Conservation (phyloP, 2,888 invertebrate species). For the Diarsia mendica region DNA sequence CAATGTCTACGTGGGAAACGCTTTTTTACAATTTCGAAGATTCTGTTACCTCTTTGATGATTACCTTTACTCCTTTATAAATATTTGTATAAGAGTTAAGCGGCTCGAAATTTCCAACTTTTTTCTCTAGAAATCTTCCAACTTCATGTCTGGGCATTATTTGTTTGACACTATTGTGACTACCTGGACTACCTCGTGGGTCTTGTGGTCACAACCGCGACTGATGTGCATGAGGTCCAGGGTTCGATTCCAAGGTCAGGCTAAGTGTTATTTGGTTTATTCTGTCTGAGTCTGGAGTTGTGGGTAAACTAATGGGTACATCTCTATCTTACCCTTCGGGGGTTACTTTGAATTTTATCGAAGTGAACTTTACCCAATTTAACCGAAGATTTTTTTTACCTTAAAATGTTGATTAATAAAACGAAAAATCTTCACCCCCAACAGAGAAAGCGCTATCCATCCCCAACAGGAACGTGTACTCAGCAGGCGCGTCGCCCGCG, state of each 20-base stretch:
- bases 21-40: background rate
- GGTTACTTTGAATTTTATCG: background rate
- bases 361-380: background rate
- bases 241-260: no score
- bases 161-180: no score
- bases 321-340: no score
- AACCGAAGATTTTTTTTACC: background rate
- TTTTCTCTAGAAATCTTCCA: background rate
- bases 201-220: no score
- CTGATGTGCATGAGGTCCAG: no score
- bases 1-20: background rate
- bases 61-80: background rate
- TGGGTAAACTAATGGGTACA: no score
- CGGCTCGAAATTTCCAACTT: no score
- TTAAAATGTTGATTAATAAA: background rate
- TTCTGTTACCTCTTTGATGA: background rate
- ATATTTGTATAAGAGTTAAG: no score
- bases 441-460: constrained; percentile 87
- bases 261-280: no score
- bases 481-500: constrained; percentile 87
- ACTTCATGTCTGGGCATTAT: no score
- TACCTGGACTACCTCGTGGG: no score
- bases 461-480: constrained; percentile 87
- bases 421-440: constrained; percentile 35
- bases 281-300: no score